phyloP scores from a whole-genome alignment of 2,797 vertebrate genomes.

The Pseudochirops cupreus region DNA sequence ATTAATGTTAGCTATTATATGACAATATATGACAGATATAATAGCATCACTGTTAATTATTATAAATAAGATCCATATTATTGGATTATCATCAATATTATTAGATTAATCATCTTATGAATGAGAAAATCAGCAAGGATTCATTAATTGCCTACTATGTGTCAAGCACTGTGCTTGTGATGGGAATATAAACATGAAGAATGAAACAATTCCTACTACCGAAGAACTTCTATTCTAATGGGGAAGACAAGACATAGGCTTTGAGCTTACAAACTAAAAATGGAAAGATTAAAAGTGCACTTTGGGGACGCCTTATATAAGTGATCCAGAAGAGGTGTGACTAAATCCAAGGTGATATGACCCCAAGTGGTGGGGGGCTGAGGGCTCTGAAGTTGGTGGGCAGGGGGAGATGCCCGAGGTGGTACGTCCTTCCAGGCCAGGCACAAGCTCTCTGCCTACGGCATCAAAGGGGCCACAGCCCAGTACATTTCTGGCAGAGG shows the following conservation, averaged over 20 bases:
- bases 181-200: neutral
- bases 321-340: neutral
- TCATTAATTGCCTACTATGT: neutral
- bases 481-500: rapidly evolving
- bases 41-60: neutral
- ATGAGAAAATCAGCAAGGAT: neutral
- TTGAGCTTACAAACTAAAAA: neutral
- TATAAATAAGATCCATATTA: neutral
- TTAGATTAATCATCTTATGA: neutral
- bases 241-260: neutral
- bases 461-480: neutral
- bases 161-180: neutral
- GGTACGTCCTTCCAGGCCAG: neutral
- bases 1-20: neutral
- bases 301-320: neutral
- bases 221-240: neutral
- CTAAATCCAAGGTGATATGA: neutral
- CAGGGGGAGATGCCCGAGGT: neutral
- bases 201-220: neutral
- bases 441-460: neutral
- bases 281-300: neutral
- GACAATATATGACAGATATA: neutral
- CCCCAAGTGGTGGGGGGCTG: neutral
- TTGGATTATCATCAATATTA: neutral
- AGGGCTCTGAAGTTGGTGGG: neutral